Evolutionary conservation across 1,140 invertebrate genomes (phyloP), one percentile per base, ranked within the genome.

Genomic region (Bombus affinis): DNA sequence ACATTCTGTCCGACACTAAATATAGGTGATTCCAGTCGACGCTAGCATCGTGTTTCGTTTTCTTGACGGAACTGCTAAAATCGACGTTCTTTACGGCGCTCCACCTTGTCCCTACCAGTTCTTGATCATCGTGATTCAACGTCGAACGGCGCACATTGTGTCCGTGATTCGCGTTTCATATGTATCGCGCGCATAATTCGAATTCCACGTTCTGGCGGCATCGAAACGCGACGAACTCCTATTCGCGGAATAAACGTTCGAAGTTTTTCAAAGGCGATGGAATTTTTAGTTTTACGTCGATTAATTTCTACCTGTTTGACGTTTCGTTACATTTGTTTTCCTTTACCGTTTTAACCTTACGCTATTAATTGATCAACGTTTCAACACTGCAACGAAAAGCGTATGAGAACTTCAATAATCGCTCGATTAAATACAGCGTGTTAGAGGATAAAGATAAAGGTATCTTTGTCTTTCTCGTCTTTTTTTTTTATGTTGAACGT

Each of bases 1-100:
- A 80, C 77, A 39, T 25, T 80, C 13, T 70, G 25, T 25, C 22
- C 42, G 32, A 25, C 13, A 32, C 42, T 78, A 78, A 78, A 78
- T 79, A 66, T 80, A 80, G 18, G 32, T 80, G 65, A 80, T 80
- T 80, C 44, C 66, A 71, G 37, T 65, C 37, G 28, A 32, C 37
- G 18, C 35, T 37, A 62, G 28, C n/a, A 3, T 74, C 42, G 9
- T 28, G 37, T 2, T 2, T 42, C 39, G 75, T 78, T 66, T 78
- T 65, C 75, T 65, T 39, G 15, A 44, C 28, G 57, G 37, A 78
- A 32, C 18, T 65, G 57, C 15, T 8, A 77, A 68, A 37, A 9
- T 12, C 35, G 25, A 59, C 13, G 35, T 57, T 76, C 47, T 13
- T 12, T 9, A 35, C 22, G 10, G 10, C 13, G 10, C 28, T 70